Base-by-base conservation (phyloP, 2,113 vertebrate genomes). In the Procapra przewalskii region DNA sequence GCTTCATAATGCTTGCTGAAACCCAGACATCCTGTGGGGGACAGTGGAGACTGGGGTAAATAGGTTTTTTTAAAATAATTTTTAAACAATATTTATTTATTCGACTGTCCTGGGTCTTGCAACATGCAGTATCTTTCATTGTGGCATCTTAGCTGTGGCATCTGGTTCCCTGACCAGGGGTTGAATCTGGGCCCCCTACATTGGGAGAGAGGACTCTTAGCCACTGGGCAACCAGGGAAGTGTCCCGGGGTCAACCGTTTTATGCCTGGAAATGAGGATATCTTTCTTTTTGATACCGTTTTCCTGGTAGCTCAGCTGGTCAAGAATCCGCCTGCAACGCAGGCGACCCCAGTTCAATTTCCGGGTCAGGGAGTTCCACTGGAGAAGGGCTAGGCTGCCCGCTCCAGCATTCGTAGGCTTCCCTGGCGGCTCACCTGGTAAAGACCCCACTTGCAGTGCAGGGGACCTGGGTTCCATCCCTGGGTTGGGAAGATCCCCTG, bases 201-300 rank as follows among this genome's bases (percentile, higher is more conserved):
- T 14, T 40, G 36, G 71, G 36, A 75, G 71, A 40, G 11, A 75
- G 21, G 36, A 43, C 6, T 25, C 36, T 43, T 23, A 43, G 36
- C 36, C 71, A 25, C 21, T 75, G 21, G 23, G 13, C 36, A 12
- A 14, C 36, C 21, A 25, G 21, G 71, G 36, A 75, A 14, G 36
- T 43, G 5, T 43, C 71, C 36, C 0, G 0, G 29, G 19, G 5
- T n/a, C 13, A 57, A 19, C 1, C 27, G 15, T 33, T 33, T 71
- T 19, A 50, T 31, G 29, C 60, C 54, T 50, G 55, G 55, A 64
- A 45, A 1, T 4, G 31, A 27, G 9, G 1, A 6, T 4, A 21
- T 12, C 52, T 29, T 33, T 2, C 79, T 17, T 36, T n/a, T 36
- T 23, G 64, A 71, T 6, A 12, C 4, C 9, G 9, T 23, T 71